A percentile compares a stretch with the other conserved stretches of the same genome.
Conservation (phyloP, 1,140 invertebrate genomes). For the Lepeophtheirus salmonis region DNA sequence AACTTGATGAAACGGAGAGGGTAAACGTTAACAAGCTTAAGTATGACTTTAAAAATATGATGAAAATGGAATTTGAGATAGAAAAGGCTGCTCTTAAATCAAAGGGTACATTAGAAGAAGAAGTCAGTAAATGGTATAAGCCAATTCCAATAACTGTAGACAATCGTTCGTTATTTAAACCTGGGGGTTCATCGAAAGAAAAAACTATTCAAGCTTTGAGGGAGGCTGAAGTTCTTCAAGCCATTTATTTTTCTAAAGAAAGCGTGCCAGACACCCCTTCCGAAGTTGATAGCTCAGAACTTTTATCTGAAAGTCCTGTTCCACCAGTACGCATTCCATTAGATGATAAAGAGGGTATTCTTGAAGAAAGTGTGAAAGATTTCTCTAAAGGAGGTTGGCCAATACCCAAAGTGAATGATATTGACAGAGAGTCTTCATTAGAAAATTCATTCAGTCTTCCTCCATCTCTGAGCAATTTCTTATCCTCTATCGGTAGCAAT, state of each 20-base stretch:
- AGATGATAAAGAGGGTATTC: conserved; percentile 4
- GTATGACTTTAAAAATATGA: conserved; percentile 12
- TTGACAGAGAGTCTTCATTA: background rate
- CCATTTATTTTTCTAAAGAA: conserved; percentile 5
- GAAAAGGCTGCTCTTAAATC: conserved; percentile 12
- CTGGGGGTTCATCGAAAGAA: background rate
- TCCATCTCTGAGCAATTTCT: conserved; percentile 8
- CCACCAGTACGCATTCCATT: background rate
- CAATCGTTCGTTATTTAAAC: background rate
- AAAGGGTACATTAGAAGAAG: background rate
- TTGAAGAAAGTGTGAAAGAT: background rate
- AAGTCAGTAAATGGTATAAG: background rate
- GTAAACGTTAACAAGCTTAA: conserved; percentile 19
- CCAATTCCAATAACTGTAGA: background rate
- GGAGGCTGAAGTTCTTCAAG: conserved; percentile 8
- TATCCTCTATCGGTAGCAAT: background rate
- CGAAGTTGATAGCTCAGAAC: background rate
- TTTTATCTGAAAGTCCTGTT: background rate
- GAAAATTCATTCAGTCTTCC: conserved; percentile 1
- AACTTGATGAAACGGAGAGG: conserved; percentile 15
- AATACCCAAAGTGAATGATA: background rate
- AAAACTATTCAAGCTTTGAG: conserved; percentile 2
- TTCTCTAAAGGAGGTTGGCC: conserved; percentile 1
- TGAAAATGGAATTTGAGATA: conserved; percentile 4
- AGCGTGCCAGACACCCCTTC: background rate